Conservation (phyloP, 2,113 vertebrate species). For the Echinops telfairi region DNA sequence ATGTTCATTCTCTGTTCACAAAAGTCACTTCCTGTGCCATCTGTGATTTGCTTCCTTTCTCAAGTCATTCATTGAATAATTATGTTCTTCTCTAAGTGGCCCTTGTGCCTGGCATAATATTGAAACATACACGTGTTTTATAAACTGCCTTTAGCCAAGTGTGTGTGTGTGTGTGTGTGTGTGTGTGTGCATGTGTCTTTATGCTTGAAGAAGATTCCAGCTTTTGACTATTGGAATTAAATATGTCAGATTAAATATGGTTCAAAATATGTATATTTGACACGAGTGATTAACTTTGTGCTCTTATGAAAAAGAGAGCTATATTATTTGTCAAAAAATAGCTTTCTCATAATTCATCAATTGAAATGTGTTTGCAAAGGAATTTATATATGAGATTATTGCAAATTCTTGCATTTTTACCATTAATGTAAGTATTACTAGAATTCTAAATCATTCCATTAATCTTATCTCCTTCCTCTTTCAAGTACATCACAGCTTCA, state of each 20-base stretch:
- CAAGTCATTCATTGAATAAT: background rate
- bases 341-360: background rate
- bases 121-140: background rate
- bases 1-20: background rate
- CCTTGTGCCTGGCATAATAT: background rate
- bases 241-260: background rate
- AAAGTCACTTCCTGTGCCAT: background rate
- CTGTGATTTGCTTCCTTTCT: background rate
- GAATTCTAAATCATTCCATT: conserved; percentile 59
- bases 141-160: background rate
- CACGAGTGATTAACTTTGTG: background rate
- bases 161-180: background rate
- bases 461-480: conserved; percentile 32
- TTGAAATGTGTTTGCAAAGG: background rate
- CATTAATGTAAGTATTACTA: conserved; percentile 56
- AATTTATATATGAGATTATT: background rate
- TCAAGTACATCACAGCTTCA: conserved; percentile 58
- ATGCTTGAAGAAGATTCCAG: background rate
- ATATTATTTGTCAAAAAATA: conserved; percentile 34
- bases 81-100: background rate
- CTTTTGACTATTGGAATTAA: background rate
- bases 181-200: background rate
- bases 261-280: background rate
- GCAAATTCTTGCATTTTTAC: background rate
- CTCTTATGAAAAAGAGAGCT: background rate